Evolutionary conservation across 1,140 invertebrate genomes (phyloP), one percentile per base, ranked within the genome.

Genomic region (Phenacoccus solenopsis): DNA sequence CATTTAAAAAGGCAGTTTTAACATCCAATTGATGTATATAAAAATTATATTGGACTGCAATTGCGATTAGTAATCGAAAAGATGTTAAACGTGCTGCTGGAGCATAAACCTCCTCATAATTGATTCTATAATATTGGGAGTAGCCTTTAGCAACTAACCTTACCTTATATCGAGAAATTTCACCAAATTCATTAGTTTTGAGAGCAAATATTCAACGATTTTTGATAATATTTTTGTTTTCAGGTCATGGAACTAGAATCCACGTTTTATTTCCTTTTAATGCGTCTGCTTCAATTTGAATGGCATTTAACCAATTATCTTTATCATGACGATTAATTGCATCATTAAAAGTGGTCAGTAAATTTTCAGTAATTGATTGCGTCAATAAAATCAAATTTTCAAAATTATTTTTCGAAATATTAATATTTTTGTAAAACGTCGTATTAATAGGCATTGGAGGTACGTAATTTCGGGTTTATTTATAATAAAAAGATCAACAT

Each of bases 1-100:
- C 81, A 75, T 81, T 76, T 70, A 79, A 75, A 73, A 80, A 82
- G 0, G 81, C 81, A 22, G 78, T 78, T 67, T 75, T 76, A 0
- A 77, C 75, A 73, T 82, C 80, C 71, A 79, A 73, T 21, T 80
- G 77, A 24, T 75, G 57, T 28, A 77, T 70, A 49, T 76, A 32
- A 64, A 78, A 71, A 74, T 77, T 72, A 72, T 72, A 74, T 75
- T 76, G 69, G 70, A 70, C 75, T 71, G 78, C 73, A 71, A 80
- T 57, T 1, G 77, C 73, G 1, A 82, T 70, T 13, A 82, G 56
- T 25, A 77, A 71, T 69, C 80, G 72, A 22, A 83, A 64, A 12
- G 80, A 73, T 21, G 73, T 72, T 61, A 76, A 73, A 24, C 76
- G 68, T 16, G 75, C 73, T 28, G 79, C 76, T 16, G 79, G 78